phyloP scores from a whole-genome alignment of 2,888 invertebrate species.

The Synanthedon tipuliformis region DNA sequence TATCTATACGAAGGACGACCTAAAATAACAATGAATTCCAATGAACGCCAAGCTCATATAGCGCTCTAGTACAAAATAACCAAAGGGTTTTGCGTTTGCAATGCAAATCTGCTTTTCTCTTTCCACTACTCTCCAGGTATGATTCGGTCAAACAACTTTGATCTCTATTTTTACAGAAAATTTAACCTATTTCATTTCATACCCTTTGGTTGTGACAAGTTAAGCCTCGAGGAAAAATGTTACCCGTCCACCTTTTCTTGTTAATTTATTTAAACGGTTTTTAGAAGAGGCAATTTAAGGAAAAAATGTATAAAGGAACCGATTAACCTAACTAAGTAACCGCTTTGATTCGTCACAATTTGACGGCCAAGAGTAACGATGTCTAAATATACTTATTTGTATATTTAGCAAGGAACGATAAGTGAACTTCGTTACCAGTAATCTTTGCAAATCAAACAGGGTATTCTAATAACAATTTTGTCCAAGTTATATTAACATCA shows the following conservation, averaged over 20 bases:
- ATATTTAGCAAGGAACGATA: too few species aligned
- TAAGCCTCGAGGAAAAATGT: neutral
- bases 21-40: neutral
- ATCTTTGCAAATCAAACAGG: too few species aligned
- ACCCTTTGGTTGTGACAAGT: neutral
- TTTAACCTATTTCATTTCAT: neutral
- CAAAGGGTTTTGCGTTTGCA: slow-evolving; percentile 6
- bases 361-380: too few species aligned
- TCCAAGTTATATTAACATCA: too few species aligned
- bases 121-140: neutral
- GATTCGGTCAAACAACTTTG: neutral
- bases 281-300: neutral
- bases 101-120: slow-evolving; percentile 12
- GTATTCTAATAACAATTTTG: too few species aligned
- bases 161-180: neutral
- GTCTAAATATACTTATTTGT: too few species aligned
- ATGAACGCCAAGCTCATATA: neutral
- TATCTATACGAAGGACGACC: neutral
- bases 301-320: neutral
- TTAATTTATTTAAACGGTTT: neutral
- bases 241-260: neutral
- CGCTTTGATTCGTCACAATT: too few species aligned
- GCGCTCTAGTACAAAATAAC: neutral
- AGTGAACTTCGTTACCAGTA: too few species aligned
- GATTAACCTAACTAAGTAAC: too few species aligned